Percentiles rank a stretch among this genome's conserved stretches.
Evolutionary conservation across 2,888 invertebrate species (phyloP).

Genomic region (Cactoblastis cactorum): DNA sequence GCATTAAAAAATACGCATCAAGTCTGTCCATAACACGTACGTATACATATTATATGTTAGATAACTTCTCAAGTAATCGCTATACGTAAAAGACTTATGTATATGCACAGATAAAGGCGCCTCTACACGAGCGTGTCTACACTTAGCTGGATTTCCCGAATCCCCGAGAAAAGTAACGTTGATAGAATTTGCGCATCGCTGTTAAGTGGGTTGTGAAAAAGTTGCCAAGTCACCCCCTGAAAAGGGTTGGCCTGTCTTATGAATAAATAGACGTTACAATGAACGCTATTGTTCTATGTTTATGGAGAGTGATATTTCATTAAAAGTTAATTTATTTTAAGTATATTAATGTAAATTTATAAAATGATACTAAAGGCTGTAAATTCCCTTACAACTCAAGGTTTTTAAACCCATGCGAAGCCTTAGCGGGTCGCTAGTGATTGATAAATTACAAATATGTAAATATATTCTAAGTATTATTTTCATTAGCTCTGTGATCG

Average conservation of each 20-base stretch:
- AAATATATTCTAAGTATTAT: background rate
- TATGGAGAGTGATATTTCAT: no score
- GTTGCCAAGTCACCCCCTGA: slow-evolving; percentile 11
- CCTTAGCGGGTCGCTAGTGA: no score
- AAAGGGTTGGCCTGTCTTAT: background rate
- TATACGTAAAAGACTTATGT: background rate
- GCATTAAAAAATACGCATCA: no score
- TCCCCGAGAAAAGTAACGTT: slow-evolving; percentile 2
- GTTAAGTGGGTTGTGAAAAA: slow-evolving; percentile 14
- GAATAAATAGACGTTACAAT: background rate
- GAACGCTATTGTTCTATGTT: no score
- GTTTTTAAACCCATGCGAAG: no score
- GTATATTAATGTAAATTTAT: no score
- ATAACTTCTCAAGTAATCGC: no score
- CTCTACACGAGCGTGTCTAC: background rate
- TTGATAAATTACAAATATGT: background rate
- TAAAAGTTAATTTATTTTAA: no score
- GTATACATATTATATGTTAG: no score
- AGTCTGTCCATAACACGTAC: no score
- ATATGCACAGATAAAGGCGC: background rate
- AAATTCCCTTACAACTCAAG: no score
- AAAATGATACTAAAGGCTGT: no score
- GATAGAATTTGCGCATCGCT: slow-evolving; percentile 10
- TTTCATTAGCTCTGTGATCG: background rate
- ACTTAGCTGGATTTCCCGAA: background rate